A percentile compares a stretch with the other conserved stretches of the same genome.
phyloP scores from a whole-genome alignment of 2,888 invertebrate genomes.

The Leucophenga maculata region DNA sequence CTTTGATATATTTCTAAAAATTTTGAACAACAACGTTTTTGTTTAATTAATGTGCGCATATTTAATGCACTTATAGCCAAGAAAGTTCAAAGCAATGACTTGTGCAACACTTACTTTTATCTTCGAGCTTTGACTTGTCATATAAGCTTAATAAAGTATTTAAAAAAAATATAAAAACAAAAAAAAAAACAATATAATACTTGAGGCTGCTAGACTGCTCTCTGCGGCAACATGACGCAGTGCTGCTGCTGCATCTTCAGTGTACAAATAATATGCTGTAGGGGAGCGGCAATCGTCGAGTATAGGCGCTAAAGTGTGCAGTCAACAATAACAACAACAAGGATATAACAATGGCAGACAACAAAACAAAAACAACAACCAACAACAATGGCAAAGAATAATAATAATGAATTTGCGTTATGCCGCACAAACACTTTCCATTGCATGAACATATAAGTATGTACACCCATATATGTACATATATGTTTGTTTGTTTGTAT shows the following conservation, averaged over 20 bases:
- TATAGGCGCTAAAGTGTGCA: not conserved
- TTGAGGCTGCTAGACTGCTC: too few relatives aligned
- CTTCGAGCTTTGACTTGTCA: not conserved
- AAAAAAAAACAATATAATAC: too few relatives aligned
- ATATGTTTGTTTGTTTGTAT: not conserved
- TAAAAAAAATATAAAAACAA: too few relatives aligned
- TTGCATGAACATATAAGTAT: not conserved
- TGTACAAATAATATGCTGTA: not conserved
- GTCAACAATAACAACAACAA: conserved; percentile 3
- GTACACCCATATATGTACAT: not conserved
- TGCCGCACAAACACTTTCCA: conserved; percentile 57
- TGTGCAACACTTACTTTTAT: not conserved
- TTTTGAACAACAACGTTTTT: not conserved
- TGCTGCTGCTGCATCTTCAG: too few relatives aligned
- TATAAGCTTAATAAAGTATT: not conserved
- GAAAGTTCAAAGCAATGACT: not conserved
- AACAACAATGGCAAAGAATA: not conserved
- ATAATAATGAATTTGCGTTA: conserved; percentile 65
- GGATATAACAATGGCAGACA: not conserved
- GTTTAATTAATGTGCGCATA: conserved; percentile 2
- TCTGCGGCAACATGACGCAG: too few relatives aligned
- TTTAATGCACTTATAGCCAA: not conserved
- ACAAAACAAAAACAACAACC: not conserved
- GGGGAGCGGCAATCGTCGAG: not conserved
- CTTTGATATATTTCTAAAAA: too few relatives aligned